Evolutionary conservation across 2,888 invertebrate species (phyloP).

Genomic region (Zaprionus obscuricornis): DNA sequence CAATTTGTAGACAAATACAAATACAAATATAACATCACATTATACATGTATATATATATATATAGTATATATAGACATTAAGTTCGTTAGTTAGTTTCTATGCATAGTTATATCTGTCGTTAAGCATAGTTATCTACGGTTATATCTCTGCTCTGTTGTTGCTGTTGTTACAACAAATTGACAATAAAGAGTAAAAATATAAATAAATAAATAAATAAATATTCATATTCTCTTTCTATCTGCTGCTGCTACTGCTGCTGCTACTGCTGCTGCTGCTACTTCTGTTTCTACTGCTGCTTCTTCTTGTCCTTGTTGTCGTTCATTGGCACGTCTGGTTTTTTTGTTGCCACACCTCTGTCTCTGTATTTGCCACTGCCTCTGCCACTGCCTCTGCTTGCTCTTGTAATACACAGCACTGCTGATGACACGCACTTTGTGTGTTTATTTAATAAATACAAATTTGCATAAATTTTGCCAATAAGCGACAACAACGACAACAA

Average conservation of each 20-base stretch:
- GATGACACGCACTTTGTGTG: slow-evolving; percentile 69
- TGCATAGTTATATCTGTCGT: slow-evolving; percentile 19
- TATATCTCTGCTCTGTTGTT: too few species aligned
- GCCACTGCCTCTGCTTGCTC: too few species aligned
- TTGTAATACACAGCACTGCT: too few species aligned
- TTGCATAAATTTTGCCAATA: slow-evolving; percentile 65
- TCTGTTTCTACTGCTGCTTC: too few species aligned
- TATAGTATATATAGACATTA: slow-evolving; percentile 1
- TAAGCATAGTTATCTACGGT: slow-evolving; percentile 12
- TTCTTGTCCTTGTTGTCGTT: slow-evolving; percentile 45
- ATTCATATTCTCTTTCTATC: not conserved
- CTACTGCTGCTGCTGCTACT: too few species aligned
- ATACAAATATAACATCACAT: too few species aligned
- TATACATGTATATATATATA: too few species aligned
- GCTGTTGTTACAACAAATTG: slow-evolving; percentile 58
- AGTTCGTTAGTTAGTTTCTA: slow-evolving; percentile 43
- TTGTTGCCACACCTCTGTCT: too few species aligned
- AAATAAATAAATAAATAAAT: not conserved
- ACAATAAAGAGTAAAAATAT: slow-evolving; percentile 57
- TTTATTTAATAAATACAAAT: slow-evolving; percentile 76
- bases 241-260: too few species aligned
- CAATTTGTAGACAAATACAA: too few species aligned
- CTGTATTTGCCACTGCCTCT: too few species aligned
- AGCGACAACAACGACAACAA: not conserved
- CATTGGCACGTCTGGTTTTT: slow-evolving; percentile 37